phyloP scores from a whole-genome alignment of 2,113 vertebrate genomes.

The Mirounga angustirostris region DNA sequence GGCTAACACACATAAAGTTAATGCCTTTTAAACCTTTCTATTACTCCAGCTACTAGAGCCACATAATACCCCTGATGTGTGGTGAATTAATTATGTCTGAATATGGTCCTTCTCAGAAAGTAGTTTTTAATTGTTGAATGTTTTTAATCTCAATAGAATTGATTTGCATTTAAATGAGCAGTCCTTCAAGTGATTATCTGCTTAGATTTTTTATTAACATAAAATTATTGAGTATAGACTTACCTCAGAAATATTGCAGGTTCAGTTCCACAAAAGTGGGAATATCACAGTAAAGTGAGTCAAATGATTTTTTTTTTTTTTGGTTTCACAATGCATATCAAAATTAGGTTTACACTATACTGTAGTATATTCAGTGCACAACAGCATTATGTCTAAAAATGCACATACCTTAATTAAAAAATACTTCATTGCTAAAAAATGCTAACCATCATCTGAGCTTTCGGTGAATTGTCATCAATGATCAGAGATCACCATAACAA shows the following conservation, averaged over 20 bases:
- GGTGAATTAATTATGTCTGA: slow-evolving; percentile 8
- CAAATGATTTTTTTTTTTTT: background rate
- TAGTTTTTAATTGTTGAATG: slow-evolving; percentile 62
- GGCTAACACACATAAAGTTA: background rate
- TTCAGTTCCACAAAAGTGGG: background rate
- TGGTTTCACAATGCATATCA: background rate
- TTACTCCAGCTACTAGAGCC: background rate
- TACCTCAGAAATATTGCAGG: background rate
- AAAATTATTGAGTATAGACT: background rate
- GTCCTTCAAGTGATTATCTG: slow-evolving; percentile 32
- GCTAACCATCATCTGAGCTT: background rate
- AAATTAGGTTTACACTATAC: background rate
- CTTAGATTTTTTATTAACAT: slow-evolving; percentile 38
- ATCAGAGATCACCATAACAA: background rate
- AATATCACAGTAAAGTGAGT: background rate
- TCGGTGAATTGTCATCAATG: background rate
- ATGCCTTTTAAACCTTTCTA: slow-evolving; percentile 3
- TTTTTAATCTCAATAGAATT: slow-evolving; percentile 55
- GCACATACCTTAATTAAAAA: background rate
- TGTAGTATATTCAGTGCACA: background rate
- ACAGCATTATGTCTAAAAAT: background rate
- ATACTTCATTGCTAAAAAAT: background rate
- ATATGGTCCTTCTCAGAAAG: slow-evolving; percentile 36
- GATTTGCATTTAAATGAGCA: slow-evolving; percentile 66
- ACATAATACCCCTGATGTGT: background rate